phyloP scores from a whole-genome alignment of 2,797 vertebrate species.

The Hypotaenidia philippensis region DNA sequence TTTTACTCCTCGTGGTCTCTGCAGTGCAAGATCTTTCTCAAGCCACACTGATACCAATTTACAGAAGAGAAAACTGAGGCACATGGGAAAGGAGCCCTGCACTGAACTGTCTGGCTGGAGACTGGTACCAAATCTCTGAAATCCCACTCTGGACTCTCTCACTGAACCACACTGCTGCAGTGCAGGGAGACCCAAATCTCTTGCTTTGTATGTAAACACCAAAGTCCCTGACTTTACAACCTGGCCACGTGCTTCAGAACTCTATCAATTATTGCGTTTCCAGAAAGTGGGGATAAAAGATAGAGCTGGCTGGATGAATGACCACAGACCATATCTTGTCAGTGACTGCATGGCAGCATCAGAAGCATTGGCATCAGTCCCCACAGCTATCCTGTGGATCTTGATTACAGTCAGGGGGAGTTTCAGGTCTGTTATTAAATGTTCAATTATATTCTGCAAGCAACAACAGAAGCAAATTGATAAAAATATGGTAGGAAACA shows the following conservation, averaged over 20 bases:
- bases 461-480: conserved; percentile 39
- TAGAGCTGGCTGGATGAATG: background rate
- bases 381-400: background rate
- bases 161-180: fast-evolving
- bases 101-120: background rate
- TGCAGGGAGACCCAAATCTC: background rate
- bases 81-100: background rate
- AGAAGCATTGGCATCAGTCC: background rate
- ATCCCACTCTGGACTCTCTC: background rate
- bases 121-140: background rate
- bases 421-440: conserved; percentile 33
- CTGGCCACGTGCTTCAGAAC: background rate
- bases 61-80: background rate
- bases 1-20: background rate
- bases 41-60: background rate
- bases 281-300: background rate
- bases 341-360: fast-evolving
- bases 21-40: background rate
- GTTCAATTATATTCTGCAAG: conserved; percentile 17
- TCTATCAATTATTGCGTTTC: background rate
- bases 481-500: conserved; percentile 35
- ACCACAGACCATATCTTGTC: background rate
- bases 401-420: conserved; percentile 20
- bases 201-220: background rate
- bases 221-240: background rate